Percentiles rank a stretch among this genome's conserved stretches.
Evolutionary conservation across 1,140 invertebrate genomes (phyloP).

Genomic region (Probaryconus sp.): DNA sequence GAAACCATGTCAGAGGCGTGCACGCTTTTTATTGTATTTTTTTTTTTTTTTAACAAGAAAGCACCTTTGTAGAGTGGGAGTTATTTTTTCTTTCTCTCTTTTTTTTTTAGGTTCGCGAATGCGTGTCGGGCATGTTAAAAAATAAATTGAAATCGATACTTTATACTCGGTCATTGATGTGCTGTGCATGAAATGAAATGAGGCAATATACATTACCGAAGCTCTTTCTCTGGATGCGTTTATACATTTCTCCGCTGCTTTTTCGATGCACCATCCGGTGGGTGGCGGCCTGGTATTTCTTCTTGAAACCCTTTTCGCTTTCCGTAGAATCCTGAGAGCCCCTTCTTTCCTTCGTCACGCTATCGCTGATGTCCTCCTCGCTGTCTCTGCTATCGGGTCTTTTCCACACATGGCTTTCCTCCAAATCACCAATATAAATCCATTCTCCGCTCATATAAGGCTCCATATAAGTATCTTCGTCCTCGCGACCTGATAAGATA

Average conservation of each 20-base stretch:
- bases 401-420: conserved; percentile 85
- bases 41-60: conserved; percentile 1
- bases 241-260: conserved; percentile 94
- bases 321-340: conserved; percentile 86
- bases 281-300: conserved; percentile 91
- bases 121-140: no score
- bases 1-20: conserved; percentile 41
- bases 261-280: conserved; percentile 94
- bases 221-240: conserved; percentile 87
- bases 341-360: conserved; percentile 75
- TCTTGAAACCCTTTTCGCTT: conserved; percentile 91
- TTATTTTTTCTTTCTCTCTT: no score
- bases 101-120: no score
- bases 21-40: conserved; percentile 29
- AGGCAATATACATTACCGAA: conserved; percentile 90
- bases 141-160: no score
- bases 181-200: no score
- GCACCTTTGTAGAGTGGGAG: no score
- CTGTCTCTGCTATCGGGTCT: conserved; percentile 78
- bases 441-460: conserved; percentile 85
- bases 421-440: conserved; percentile 86
- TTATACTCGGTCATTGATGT: no score
- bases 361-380: conserved; percentile 72
- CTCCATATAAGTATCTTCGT: conserved; percentile 84
- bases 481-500: conserved; percentile 78